Evolutionary conservation across 2,797 vertebrate genomes (phyloP), one percentile per base, ranked within the genome.

Genomic region (Gymnoscopelus braueri): DNA sequence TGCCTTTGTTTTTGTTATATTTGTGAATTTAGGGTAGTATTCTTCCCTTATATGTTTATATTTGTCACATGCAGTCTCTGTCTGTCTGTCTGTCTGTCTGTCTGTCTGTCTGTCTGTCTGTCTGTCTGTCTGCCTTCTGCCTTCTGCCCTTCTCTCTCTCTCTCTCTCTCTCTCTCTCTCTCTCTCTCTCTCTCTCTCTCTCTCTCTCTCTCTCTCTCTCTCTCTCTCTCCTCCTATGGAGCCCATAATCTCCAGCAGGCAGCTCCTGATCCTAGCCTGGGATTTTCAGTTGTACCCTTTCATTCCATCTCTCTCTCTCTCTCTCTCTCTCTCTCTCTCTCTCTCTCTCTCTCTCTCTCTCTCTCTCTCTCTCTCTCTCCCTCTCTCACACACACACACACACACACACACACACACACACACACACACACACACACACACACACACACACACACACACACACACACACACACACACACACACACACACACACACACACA

Each of bases 171-270:
- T 44, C 51, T 9, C 73, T 26, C 64, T 39, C 51, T 24, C 58
- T 3, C 58, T 9, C 15, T 14, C n/a, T 10, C 19, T 53, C 24
- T 51, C 57, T 62, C 67, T 47, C 49, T n/a, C n/a, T 60, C 65
- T 65, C 11, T 15, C 58, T 5, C 29, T 48, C 35, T 49, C 24
- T 52, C 49, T 49, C 63, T 54, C 54, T 55, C 19, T 19, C 19
- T 19, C 49, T 12, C 12, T 13, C 11, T 52, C 32, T 55, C 60
- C 47, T 8, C 7, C 47, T 60, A 13, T 35, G 32, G 32, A 35
- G 32, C 32, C 55, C 48, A 63, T 86, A 81, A 92, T 83, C 81
- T 78, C 67, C 74, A 49, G 48, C 67, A 71, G 67, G 56, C 65
- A 66, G 74, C 72, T 73, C 64, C 15, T 66, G 63, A 74, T 71